Percentiles rank a stretch among this genome's conserved stretches.
phyloP scores from a whole-genome alignment of 2,113 vertebrate species.

The Chinchilla lanigera region DNA sequence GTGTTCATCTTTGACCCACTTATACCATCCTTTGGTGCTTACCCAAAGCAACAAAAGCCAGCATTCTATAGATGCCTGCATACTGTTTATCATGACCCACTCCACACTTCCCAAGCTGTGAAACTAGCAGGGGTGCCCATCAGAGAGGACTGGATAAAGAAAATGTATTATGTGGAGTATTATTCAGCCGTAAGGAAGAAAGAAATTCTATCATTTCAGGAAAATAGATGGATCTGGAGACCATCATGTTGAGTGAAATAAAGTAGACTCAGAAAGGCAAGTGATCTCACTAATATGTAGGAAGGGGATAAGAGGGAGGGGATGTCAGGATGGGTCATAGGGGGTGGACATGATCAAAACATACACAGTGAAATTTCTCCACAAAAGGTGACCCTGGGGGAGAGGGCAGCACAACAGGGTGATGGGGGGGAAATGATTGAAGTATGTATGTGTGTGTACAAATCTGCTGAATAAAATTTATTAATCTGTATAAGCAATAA shows the following conservation, averaged over 20 bases:
- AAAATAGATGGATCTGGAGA: neutral
- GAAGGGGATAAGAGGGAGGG: neutral
- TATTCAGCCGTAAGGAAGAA: too few species aligned
- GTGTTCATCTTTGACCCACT: neutral
- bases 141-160: too few species aligned
- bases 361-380: neutral
- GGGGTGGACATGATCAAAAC: neutral
- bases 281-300: accelerated
- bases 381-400: neutral
- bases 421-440: accelerated
- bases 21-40: neutral
- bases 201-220: neutral
- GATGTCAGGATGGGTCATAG: neutral
- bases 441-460: accelerated
- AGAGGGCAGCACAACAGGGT: accelerated
- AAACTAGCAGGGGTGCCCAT: neutral
- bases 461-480: neutral
- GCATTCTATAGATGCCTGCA: neutral
- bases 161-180: too few species aligned
- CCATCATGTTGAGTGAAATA: accelerated
- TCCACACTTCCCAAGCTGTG: neutral
- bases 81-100: neutral
- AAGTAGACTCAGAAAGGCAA: neutral
- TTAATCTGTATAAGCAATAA: neutral
- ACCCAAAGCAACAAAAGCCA: neutral